Conservation (phyloP, 2,888 invertebrate species). For the Drosophila antonietae region DNA sequence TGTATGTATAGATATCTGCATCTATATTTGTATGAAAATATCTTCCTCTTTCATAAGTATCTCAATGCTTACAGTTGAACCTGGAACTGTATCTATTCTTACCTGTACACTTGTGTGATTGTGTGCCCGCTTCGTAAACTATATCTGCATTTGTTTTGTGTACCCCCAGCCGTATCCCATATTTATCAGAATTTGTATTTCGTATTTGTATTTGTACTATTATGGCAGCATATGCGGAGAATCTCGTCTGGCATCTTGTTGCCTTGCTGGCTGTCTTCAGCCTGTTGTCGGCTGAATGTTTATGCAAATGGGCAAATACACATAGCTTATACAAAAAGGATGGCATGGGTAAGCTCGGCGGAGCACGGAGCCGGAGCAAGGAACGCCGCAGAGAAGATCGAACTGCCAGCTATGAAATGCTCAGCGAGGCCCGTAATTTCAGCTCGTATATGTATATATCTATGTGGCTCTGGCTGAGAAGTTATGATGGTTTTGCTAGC, state of each 20-base stretch:
- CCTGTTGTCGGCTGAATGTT: conserved; percentile 41
- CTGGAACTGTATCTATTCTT: not conserved
- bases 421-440: conserved; percentile 52
- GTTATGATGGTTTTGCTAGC: conserved; percentile 36
- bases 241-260: conserved; percentile 12
- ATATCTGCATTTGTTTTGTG: conserved; percentile 6
- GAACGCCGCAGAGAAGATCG: conserved; percentile 18
- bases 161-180: not conserved
- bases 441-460: conserved; percentile 33
- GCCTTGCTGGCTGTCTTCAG: conserved; percentile 9
- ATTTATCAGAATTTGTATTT: conserved; percentile 8
- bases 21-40: too few relatives aligned
- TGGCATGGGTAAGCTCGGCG: not conserved
- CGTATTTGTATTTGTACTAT: conserved; percentile 9
- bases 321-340: conserved; percentile 17
- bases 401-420: conserved; percentile 35
- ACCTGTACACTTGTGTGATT: not conserved
- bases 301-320: conserved; percentile 64
- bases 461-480: conserved; percentile 15
- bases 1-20: too few relatives aligned
- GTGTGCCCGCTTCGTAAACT: not conserved
- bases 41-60: not conserved
- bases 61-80: not conserved
- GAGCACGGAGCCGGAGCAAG: not conserved
- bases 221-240: not conserved